Evolutionary conservation across 2,797 vertebrate genomes (phyloP), one percentile per base, ranked within the genome.

Genomic region (Gallirallus australis): DNA sequence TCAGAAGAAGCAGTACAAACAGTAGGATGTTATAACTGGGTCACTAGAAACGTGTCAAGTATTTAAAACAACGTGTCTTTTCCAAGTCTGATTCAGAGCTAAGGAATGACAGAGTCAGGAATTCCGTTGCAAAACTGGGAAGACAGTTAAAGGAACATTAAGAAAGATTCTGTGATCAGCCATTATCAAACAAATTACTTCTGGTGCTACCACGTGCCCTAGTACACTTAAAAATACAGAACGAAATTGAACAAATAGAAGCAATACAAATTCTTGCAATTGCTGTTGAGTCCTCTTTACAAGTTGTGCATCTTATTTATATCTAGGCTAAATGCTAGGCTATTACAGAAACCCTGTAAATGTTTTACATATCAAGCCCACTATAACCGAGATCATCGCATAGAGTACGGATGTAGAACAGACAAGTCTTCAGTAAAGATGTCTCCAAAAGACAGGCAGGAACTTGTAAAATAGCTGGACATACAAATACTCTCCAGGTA

Each of bases 61-160:
- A 86, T 89, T 89, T 88, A 86, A 95, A 93, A 90, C 80, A 92
- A 65, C 25, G 10, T 12, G 56, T 35, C 56, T 14, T 86, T 76
- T 57, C 66, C 65, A 79, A 73, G 48, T 33, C 68, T 92, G 83
- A 93, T 20, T 92, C 81, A 86, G 70, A 95, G 25, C 1, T 21
- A 63, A 89, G 66, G 54, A 88, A 87, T 60, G 45, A 76, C 40
- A 82, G 57, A 57, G 37, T 80, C 35, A 60, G 60, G 37, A 86
- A 76, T 54, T 68, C 81, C 75, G 71, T 4, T 53, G 64, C 42
- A 86, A 77, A 56, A 53, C 77, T 53, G 37, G 35, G 33, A 94
- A 89, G 60, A 85, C 81, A 73, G n/a, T 53, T 73, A 93, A 86
- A 93, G 81, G 37, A 82, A 61, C 65, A 42, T 30, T 59, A 68